These are phyloP conservation scores for Astropecten irregularis DNA, from an alignment of 53 echinoderm and acorn worm species.

Conservation along the genomic window DNA sequence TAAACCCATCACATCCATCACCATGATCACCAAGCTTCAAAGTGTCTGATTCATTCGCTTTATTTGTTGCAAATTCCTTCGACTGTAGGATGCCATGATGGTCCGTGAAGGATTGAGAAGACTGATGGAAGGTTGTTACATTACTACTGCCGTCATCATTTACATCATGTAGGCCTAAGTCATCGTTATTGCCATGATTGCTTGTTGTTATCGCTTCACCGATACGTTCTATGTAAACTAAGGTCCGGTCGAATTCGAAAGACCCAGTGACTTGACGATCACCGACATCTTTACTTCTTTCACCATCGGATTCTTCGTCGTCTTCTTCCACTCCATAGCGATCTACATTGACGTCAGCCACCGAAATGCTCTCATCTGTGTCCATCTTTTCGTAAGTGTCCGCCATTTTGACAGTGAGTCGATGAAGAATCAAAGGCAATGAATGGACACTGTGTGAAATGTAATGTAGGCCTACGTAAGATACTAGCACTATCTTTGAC, in stretches of 20 bases:
- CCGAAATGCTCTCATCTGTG: not conserved
- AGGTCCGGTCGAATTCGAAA: slow-evolving; percentile 35
- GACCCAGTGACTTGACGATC: not conserved
- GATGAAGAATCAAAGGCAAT: no score
- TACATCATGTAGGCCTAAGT: not conserved
- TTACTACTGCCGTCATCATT: not conserved
- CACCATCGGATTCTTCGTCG: slow-evolving; percentile 22
- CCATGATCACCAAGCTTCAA: not conserved
- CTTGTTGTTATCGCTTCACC: not conserved
- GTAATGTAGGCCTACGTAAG: no score
- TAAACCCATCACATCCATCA: slow-evolving; percentile 75
- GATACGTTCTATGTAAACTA: slow-evolving; percentile 37
- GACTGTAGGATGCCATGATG: not conserved
- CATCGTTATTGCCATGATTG: no score
- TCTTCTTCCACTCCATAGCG: slow-evolving; percentile 12
- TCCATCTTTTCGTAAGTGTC: not conserved
- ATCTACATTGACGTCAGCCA: not conserved
- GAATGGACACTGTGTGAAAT: no score
- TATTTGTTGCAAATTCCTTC: not conserved
- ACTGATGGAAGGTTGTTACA: not conserved
- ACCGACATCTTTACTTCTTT: not conserved
- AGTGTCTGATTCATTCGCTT: not conserved
- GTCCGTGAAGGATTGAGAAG: not conserved
- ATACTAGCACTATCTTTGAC: no score
- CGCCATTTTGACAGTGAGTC: no score